Percentiles rank a stretch among this genome's conserved stretches.
Evolutionary conservation across 2,797 vertebrate species (phyloP).

Genomic region (Botia almorhae): DNA sequence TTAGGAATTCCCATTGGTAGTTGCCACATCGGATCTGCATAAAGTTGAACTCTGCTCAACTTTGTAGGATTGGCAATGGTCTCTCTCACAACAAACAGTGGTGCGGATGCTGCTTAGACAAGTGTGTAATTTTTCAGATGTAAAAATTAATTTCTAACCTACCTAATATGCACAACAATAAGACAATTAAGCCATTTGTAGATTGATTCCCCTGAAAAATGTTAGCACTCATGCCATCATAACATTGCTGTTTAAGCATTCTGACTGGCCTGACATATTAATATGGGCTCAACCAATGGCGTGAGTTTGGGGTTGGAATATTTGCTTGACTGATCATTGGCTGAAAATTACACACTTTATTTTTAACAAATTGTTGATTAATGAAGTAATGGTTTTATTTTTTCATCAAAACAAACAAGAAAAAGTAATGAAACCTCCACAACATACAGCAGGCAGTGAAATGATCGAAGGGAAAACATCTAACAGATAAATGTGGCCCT

Average conservation of each 20-base stretch:
- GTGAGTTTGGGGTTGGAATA: neutral
- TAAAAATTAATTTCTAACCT: no score
- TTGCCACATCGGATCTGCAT: no score
- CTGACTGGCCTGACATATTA: no score
- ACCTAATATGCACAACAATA: no score
- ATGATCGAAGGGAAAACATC: conserved; percentile 28
- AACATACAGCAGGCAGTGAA: conserved; percentile 50
- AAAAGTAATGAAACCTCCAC: conserved; percentile 59
- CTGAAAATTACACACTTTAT: neutral
- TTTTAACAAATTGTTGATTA: neutral
- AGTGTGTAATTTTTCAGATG: no score
- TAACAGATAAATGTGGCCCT: conserved; percentile 6
- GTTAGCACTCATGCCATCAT: neutral
- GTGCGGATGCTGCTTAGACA: no score
- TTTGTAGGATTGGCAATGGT: neutral
- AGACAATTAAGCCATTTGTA: neutral
- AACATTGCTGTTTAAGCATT: neutral
- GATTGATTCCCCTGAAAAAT: neutral
- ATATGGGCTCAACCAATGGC: neutral
- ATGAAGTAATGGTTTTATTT: conserved; percentile 1
- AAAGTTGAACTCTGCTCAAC: neutral
- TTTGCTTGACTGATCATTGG: neutral
- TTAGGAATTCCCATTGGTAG: no score
- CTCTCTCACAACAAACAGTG: no score
- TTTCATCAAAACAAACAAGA: conserved; percentile 18